A percentile compares a stretch with the other conserved stretches of the same genome.
These are phyloP conservation scores for Dexiosoma caninum DNA, from an alignment of 2,888 invertebrate genomes.

Conservation along the genomic window DNA sequence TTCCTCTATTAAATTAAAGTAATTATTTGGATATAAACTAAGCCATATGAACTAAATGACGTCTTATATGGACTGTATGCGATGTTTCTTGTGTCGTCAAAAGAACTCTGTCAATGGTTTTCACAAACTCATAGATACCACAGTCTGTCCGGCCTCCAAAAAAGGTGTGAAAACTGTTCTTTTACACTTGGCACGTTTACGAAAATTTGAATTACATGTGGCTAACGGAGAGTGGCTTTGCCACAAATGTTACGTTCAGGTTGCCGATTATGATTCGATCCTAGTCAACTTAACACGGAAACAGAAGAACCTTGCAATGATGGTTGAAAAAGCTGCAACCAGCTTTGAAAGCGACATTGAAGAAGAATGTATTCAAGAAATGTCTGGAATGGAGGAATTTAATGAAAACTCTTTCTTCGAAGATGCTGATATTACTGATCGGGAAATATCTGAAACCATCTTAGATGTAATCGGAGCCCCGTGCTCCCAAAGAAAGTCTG, in stretches of 20 bases:
- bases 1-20: neutral
- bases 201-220: slow-evolving; percentile 61
- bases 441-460: slow-evolving; percentile 65
- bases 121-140: slow-evolving; percentile 46
- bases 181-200: slow-evolving; percentile 57
- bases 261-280: slow-evolving; percentile 61
- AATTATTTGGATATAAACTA: neutral
- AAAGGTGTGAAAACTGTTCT: slow-evolving; percentile 63
- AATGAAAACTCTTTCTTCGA: slow-evolving; percentile 64
- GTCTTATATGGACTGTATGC: slow-evolving; percentile 23
- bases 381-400: slow-evolving; percentile 64
- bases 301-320: slow-evolving; percentile 62
- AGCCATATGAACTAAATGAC: neutral
- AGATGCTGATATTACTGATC: slow-evolving; percentile 62
- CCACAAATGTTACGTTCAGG: slow-evolving; percentile 54
- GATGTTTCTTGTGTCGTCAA: slow-evolving; percentile 64
- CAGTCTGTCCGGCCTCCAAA: slow-evolving; percentile 61
- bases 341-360: slow-evolving; percentile 65
- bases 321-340: slow-evolving; percentile 63
- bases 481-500: neutral
- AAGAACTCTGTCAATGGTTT: slow-evolving; percentile 37
- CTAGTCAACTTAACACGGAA: slow-evolving; percentile 59
- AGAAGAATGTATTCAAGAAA: slow-evolving; percentile 62
- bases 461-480: slow-evolving; percentile 56
- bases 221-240: slow-evolving; percentile 58